phyloP scores from a whole-genome alignment of 64 coral and sea anemone species.

The Montipora efflorescens region DNA sequence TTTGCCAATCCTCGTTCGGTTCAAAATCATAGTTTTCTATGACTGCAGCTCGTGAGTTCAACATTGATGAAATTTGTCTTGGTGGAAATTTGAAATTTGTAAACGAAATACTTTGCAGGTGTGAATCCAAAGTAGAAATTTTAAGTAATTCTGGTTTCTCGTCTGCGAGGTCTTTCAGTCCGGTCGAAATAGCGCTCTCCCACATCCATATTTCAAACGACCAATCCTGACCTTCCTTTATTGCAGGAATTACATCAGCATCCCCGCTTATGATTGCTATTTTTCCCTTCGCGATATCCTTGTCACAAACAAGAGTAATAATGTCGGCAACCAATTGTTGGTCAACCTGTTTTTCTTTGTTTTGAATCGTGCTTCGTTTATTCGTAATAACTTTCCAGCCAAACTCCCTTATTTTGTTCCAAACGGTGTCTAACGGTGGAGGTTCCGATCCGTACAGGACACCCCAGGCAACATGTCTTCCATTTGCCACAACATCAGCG shows the following conservation, averaged over 20 bases:
- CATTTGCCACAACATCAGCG: not conserved
- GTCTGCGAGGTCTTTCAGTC: not conserved
- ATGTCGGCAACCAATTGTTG: constrained; percentile 11
- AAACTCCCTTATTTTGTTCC: not conserved
- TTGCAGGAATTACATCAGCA: constrained; percentile 28
- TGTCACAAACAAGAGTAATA: not conserved
- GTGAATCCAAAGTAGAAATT: not conserved
- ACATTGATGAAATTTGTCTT: not conserved
- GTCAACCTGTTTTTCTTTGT: constrained; percentile 40
- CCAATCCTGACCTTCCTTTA: constrained; percentile 13
- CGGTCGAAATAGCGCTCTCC: not conserved
- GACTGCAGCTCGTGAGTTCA: not conserved
- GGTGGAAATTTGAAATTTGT: not conserved
- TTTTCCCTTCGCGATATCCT: not conserved
- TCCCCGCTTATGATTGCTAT: constrained; percentile 11
- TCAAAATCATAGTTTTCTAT: not conserved
- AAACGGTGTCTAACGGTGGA: constrained; percentile 27
- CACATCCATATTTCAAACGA: constrained; percentile 46
- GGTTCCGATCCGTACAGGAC: constrained; percentile 36
- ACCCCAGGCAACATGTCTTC: constrained; percentile 1
- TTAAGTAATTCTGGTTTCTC: not conserved
- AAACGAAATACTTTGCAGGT: not conserved
- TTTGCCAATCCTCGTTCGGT: not conserved
- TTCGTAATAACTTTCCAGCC: not conserved
- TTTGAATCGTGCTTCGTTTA: not conserved